Base-by-base conservation (phyloP, 2,797 vertebrate species). In the Sebastes dallii region DNA sequence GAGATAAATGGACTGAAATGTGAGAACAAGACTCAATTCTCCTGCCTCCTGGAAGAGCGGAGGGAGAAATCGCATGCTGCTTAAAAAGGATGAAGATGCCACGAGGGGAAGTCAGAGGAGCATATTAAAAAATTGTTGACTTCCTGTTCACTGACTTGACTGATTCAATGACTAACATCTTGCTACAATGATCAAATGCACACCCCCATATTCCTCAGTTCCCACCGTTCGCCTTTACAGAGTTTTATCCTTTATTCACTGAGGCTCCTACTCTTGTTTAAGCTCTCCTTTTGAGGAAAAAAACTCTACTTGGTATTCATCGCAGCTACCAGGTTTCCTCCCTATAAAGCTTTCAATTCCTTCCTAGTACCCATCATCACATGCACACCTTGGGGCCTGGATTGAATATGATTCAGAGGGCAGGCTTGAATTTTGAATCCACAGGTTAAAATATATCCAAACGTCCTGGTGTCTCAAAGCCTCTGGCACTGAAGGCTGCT, bases 1-100 rank as follows among this genome's bases (percentile, higher is more conserved):
- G 86, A 88, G 91, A 94, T 92, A 92, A 93, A 94, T 93, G 89
- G 91, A 88, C 86, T 94, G 91, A 95, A 95, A 95, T 92, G 89
- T 88, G 93, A 95, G 95, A 92, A 91, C 88, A 88, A 84, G 90
- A 81, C 80, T 78, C 86, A 85, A 87, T 91, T 92, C 81, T 90
- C 77, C 84, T 78, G 81, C 88, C 77, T 42, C 39, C 84, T 84
- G 74, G 79, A 85, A 86, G 85, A 88, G 89, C 80, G 29, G 86
- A 84, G 77, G 87, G 73, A 83, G 87, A 71, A 85, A 83, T 82
- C 78, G 75, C 82, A 78, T 32, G 82, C 87, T 88, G 88, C 87
- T 91, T 87, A 83, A 81, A 83, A 81, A 77, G 82, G 86, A 90
- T 90, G 83, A 87, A 86, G 87, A 89, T 52, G 85, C 72, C 81